phyloP scores from a whole-genome alignment of 2,888 invertebrate genomes.

The Volucella zonaria region DNA sequence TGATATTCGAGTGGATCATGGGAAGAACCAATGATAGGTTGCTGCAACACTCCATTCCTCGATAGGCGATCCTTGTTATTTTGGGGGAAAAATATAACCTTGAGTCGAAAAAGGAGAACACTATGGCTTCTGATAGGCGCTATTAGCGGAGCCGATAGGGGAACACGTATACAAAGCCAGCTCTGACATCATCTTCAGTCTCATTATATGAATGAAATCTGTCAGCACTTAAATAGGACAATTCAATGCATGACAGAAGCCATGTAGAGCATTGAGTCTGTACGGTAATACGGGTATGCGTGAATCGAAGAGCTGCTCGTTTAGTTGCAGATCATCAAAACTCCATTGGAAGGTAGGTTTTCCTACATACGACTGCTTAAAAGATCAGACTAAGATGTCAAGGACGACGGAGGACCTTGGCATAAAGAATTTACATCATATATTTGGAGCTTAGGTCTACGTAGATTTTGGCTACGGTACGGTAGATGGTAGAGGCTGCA shows the following conservation, averaged over 20 bases:
- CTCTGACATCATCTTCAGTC: slow-evolving; percentile 85
- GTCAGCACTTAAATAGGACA: slow-evolving; percentile 92
- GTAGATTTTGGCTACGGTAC: too few relatives aligned
- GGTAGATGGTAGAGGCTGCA: too few relatives aligned
- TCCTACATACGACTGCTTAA: too few relatives aligned
- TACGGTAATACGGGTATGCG: slow-evolving; percentile 95
- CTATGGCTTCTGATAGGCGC: slow-evolving; percentile 95
- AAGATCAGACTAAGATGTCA: too few relatives aligned
- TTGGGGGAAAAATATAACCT: slow-evolving; percentile 94
- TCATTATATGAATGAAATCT: slow-evolving; percentile 91
- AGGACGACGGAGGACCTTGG: too few relatives aligned
- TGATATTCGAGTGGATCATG: slow-evolving; percentile 93
- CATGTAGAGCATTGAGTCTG: slow-evolving; percentile 93
- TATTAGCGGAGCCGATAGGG: slow-evolving; percentile 92
- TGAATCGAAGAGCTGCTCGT: slow-evolving; percentile 96
- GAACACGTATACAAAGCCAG: slow-evolving; percentile 95
- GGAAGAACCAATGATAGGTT: slow-evolving; percentile 92
- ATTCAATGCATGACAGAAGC: too few relatives aligned
- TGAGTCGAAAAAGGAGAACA: slow-evolving; percentile 91
- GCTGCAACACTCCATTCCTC: slow-evolving; percentile 86
- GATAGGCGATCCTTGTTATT: slow-evolving; percentile 88
- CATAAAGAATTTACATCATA: too few relatives aligned
- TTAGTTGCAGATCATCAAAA: slow-evolving; percentile 92
- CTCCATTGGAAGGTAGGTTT: slow-evolving; percentile 91
- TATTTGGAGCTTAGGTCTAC: too few relatives aligned